These are phyloP conservation scores for Tragulus kanchil DNA, from an alignment of 2,113 vertebrate genomes.

Conservation along the genomic window DNA sequence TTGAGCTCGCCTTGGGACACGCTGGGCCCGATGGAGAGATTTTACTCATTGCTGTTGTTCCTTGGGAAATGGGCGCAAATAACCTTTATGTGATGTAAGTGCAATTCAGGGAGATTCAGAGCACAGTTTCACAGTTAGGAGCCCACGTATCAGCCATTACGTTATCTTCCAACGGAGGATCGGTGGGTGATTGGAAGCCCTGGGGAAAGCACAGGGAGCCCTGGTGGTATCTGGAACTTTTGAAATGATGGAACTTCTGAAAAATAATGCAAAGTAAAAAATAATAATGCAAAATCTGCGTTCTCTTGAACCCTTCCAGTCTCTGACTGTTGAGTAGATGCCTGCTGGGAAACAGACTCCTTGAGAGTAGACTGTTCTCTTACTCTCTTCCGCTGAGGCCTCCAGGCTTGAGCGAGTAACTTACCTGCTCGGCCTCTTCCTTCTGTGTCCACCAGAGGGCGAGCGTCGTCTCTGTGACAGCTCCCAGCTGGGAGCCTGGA, in stretches of 20 bases:
- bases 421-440: neutral
- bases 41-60: neutral
- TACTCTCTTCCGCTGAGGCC: neutral
- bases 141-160: neutral
- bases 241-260: neutral
- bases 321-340: neutral
- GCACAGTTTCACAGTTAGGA: neutral
- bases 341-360: neutral
- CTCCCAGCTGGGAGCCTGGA: neutral
- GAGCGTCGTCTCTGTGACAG: neutral
- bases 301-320: neutral
- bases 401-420: neutral
- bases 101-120: neutral
- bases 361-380: neutral
- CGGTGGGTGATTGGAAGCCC: neutral
- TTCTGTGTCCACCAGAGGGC: slow-evolving; percentile 56
- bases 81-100: neutral
- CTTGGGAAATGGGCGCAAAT: neutral
- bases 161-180: neutral
- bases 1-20: neutral
- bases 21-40: neutral
- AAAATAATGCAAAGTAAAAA: neutral
- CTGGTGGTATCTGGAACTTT: neutral
- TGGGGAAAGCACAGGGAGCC: neutral
- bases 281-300: neutral